Percentiles rank a stretch among this genome's conserved stretches.
Evolutionary conservation across 2,888 invertebrate genomes (phyloP).

Genomic region (Taphrorychus bicolor): DNA sequence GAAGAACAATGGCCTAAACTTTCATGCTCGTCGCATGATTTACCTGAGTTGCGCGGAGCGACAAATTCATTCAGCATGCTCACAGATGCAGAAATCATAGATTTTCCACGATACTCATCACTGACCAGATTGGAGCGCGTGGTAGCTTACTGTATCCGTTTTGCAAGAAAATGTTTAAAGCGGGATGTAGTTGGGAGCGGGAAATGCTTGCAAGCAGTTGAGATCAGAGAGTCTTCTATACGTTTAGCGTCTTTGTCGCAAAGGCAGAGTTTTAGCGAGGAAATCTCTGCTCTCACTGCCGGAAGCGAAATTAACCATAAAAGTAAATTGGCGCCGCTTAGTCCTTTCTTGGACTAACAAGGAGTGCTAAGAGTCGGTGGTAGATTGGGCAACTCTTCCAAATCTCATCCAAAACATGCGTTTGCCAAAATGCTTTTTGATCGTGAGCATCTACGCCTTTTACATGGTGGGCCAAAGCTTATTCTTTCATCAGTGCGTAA

Average conservation of each 20-base stretch:
- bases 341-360: constrained; percentile 32
- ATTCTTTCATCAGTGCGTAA: background rate
- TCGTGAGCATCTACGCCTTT: background rate
- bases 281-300: background rate
- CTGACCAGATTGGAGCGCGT: constrained; percentile 7
- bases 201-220: background rate
- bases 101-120: constrained; percentile 1
- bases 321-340: constrained; percentile 16
- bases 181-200: background rate
- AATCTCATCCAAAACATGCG: background rate
- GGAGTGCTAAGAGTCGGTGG: constrained; percentile 36
- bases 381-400: constrained; percentile 20
- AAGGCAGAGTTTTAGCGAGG: background rate
- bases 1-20: no score
- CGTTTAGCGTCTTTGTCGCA: background rate
- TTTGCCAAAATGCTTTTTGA: constrained; percentile 13
- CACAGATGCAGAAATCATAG: no score
- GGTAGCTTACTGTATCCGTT: background rate
- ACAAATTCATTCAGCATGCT: background rate
- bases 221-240: background rate
- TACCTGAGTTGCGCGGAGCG: constrained; percentile 10
- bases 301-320: background rate
- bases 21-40: no score
- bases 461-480: background rate
- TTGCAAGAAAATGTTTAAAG: background rate